Base-by-base conservation (phyloP, 2,797 vertebrate species). In the Tokudaia muenninki region DNA sequence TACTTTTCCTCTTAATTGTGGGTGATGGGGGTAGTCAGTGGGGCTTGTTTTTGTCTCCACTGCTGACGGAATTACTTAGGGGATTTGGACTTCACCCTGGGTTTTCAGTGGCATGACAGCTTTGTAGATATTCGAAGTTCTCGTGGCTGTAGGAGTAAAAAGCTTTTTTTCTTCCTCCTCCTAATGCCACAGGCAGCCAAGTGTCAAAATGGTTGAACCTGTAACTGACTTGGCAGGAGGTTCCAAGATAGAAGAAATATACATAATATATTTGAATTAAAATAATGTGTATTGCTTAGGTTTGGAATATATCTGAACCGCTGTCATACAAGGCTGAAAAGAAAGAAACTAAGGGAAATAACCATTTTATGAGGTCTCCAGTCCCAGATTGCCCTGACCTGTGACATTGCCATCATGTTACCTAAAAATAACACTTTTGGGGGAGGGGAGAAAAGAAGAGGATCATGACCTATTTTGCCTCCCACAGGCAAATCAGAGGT, bases 401-500 rank as follows among this genome's bases (percentile, higher is more conserved):
- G 21, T 19, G 78, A 77, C 52, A 50, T 41, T 87, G 59, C n/a
- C 79, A 8, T 90, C 37, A 1, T 59, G 21, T 81, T 63, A 55
- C 83, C 65, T 91, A 90, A 55, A 86, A 88, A 52, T 78, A 79
- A 31, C 14, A 31, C 0, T 31, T 0, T 21, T 52, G 29, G 52
- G 34, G 22, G 67, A 1, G 2, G 8, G 31, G 0, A 67, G 61
- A 19, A 6, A 26, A 16, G 22, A 52, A 31, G 8, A 34, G 19
- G 9, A 34, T 37, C 8, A 63, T 14, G n/a, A 83, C 55, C 0
- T n/a, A 0, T 80, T 94, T 63, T 87, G 59, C 91, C 37, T 84
- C 72, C 89, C 55, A 5, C 98, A 99, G 99, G 99, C 95, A 99
- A 99, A 92, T 99, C 99, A 0, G 99, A 99, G 57, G 99, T 99